Evolutionary conservation across 2,797 vertebrate genomes (phyloP).

Genomic region (Rhynchonycteris naso): DNA sequence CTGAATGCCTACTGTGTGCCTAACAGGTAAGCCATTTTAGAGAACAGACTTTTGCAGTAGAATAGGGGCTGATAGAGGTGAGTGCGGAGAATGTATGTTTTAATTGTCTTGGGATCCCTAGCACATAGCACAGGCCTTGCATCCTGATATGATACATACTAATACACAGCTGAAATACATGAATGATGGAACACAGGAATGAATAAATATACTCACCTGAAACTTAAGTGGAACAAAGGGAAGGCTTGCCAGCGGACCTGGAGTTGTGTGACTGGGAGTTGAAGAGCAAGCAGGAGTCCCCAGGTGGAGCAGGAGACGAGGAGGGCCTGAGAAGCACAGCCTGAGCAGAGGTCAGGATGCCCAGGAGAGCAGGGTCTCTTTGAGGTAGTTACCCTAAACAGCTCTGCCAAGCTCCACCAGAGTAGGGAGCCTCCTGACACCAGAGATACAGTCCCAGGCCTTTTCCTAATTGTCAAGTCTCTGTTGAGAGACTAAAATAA

Average conservation of each 20-base stretch:
- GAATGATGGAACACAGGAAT: background rate
- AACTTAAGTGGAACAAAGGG: background rate
- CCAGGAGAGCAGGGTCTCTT: background rate
- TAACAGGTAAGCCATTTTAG: background rate
- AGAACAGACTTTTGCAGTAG: background rate
- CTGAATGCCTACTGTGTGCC: background rate
- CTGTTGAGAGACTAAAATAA: background rate
- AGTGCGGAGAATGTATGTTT: background rate
- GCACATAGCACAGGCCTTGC: background rate
- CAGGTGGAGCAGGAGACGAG: fast-evolving
- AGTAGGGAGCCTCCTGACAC: background rate
- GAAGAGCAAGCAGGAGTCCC: background rate
- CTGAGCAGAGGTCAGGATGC: background rate
- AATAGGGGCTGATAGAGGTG: background rate
- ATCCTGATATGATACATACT: background rate
- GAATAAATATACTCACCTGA: background rate
- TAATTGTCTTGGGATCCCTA: background rate
- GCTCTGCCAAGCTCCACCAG: background rate
- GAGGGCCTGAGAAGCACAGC: too few relatives aligned
- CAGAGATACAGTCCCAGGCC: background rate
- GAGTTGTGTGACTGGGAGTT: too few relatives aligned
- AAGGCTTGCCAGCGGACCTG: background rate
- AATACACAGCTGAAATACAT: background rate
- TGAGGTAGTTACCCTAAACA: background rate
- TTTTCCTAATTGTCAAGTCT: background rate